phyloP scores from a whole-genome alignment of 2,797 vertebrate species.

The Spea hammondii region DNA sequence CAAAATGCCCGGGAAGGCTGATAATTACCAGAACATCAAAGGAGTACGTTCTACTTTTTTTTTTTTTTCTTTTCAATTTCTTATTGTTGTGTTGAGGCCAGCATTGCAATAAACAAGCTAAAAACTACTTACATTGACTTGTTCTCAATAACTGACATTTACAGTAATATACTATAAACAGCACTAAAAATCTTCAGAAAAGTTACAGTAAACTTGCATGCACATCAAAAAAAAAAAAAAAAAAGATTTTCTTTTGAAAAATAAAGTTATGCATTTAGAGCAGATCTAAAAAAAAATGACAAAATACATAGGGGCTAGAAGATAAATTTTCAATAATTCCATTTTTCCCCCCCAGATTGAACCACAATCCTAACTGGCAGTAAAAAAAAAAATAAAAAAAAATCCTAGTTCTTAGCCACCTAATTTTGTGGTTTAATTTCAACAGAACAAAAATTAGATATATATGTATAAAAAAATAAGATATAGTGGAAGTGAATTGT shows the following conservation, averaged over 20 bases:
- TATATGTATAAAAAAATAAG: neutral
- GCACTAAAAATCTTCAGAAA: conserved; percentile 85
- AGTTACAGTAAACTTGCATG: conserved; percentile 88
- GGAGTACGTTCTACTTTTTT: conserved; percentile 76
- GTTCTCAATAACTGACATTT: conserved; percentile 79
- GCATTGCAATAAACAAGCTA: conserved; percentile 77
- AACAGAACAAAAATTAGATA: no score
- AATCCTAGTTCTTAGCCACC: neutral
- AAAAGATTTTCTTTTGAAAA: conserved; percentile 75
- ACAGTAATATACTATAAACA: conserved; percentile 92
- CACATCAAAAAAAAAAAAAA: conserved; percentile 91
- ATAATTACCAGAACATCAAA: conserved; percentile 86
- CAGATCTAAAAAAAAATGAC: conserved; percentile 3
- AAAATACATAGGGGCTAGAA: conserved; percentile 5
- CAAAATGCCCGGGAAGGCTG: conserved; percentile 80
- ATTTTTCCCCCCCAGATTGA: neutral
- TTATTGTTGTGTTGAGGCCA: conserved; percentile 69
- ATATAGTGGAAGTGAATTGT: conserved; percentile 6
- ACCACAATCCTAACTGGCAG: neutral
- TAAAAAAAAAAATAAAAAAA: conserved; percentile 17
- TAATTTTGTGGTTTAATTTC: no score
- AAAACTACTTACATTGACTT: conserved; percentile 73
- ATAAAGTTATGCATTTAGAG: conserved; percentile 66
- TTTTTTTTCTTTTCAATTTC: conserved; percentile 48
- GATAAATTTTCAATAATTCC: neutral